Percentiles rank a stretch among this genome's conserved stretches.
Evolutionary conservation across 2,888 invertebrate species (phyloP).

Genomic region (Lomographa bimaculata): DNA sequence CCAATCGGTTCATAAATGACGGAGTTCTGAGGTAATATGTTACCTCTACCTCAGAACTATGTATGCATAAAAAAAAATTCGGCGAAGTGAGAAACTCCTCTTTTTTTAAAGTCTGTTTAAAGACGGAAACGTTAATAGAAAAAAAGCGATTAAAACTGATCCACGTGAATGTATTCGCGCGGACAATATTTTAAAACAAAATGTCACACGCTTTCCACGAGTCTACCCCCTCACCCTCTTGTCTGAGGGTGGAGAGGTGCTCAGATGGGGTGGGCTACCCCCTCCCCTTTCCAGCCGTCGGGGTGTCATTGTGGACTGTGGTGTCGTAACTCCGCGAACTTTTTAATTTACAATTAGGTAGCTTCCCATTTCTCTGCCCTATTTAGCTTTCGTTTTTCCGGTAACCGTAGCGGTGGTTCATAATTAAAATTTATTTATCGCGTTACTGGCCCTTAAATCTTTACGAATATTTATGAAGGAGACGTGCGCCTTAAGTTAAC

Average conservation of each 20-base stretch:
- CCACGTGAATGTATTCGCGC: constrained; percentile 80
- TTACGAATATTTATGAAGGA: constrained; percentile 45
- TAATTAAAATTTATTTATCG: constrained; percentile 82
- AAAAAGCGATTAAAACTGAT: constrained; percentile 77
- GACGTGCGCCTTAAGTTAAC: constrained; percentile 30
- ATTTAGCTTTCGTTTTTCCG: constrained; percentile 82
- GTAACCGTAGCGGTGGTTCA: constrained; percentile 65
- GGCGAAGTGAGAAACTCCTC: too few species aligned
- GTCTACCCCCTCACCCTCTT: constrained; percentile 59
- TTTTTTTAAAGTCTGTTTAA: too few species aligned
- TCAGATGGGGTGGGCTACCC: constrained; percentile 30
- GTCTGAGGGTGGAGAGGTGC: constrained; percentile 32
- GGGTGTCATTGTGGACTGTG: constrained; percentile 83
- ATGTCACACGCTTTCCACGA: constrained; percentile 83
- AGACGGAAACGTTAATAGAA: constrained; percentile 46
- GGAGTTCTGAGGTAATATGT: too few species aligned
- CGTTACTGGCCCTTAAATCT: constrained; percentile 61
- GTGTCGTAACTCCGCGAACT: constrained; percentile 83
- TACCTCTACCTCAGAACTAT: too few species aligned
- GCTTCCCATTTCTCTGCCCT: constrained; percentile 83
- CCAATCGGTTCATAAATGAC: too few species aligned
- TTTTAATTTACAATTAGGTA: constrained; percentile 84
- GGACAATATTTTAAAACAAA: constrained; percentile 84
- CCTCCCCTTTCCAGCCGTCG: constrained; percentile 51
- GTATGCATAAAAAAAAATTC: too few species aligned